phyloP scores from a whole-genome alignment of 1,140 invertebrate genomes.

The Neodiprion lecontei region DNA sequence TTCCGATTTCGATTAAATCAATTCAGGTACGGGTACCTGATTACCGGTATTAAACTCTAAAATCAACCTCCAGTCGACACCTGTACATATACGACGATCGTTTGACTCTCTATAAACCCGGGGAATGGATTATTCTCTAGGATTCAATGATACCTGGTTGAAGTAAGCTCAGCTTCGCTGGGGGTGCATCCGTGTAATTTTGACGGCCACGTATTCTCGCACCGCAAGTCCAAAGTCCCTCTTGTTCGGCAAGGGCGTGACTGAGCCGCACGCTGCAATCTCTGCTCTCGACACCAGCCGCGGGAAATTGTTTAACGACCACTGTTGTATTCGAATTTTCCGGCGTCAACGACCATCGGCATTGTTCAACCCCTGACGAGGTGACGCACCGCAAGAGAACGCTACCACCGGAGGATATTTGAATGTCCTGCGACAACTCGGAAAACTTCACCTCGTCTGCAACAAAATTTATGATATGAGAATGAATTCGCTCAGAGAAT shows the following conservation, averaged over 20 bases:
- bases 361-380: constrained; percentile 52
- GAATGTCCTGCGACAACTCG: constrained; percentile 56
- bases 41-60: too few relatives aligned
- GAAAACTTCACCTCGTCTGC: constrained; percentile 55
- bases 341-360: constrained; percentile 56
- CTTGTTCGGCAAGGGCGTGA: constrained; percentile 52
- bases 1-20: too few relatives aligned
- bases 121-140: constrained; percentile 13
- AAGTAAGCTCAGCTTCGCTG: constrained; percentile 59
- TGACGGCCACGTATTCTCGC: constrained; percentile 47
- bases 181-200: constrained; percentile 55
- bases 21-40: too few relatives aligned
- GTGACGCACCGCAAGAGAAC: constrained; percentile 54
- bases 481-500: too few relatives aligned
- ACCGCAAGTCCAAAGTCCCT: constrained; percentile 57
- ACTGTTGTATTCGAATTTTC: constrained; percentile 55
- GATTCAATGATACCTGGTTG: constrained; percentile 57
- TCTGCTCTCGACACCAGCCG: constrained; percentile 48
- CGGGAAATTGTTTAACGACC: constrained; percentile 55
- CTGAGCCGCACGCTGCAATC: constrained; percentile 57
- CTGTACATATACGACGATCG: too few relatives aligned
- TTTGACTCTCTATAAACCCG: too few relatives aligned
- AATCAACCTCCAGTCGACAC: too few relatives aligned
- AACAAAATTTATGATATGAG: neutral
- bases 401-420: constrained; percentile 53